A percentile compares a stretch with the other conserved stretches of the same genome.
Conservation (phyloP, 2,797 vertebrate genomes). For the Cirrhinus mrigala region DNA sequence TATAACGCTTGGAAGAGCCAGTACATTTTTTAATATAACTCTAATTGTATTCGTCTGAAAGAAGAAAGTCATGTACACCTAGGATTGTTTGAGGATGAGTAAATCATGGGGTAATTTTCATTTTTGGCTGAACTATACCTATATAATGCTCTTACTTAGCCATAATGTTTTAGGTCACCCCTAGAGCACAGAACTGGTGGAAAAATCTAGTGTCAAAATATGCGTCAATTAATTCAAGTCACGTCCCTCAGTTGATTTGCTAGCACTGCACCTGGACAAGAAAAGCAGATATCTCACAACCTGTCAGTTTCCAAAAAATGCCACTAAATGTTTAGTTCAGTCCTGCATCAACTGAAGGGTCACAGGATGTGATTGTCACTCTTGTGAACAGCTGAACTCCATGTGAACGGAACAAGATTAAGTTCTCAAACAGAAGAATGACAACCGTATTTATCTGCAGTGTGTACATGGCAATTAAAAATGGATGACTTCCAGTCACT, state of each 20-base stretch:
- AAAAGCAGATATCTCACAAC: conserved; percentile 3
- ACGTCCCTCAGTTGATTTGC: neutral
- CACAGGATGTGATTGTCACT: neutral
- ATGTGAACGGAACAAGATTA: conserved; percentile 17
- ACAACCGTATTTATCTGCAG: conserved; percentile 9
- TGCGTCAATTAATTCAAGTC: neutral
- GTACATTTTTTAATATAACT: neutral
- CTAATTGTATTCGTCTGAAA: neutral
- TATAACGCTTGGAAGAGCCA: neutral
- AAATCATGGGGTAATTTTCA: neutral
- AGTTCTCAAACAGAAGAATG: neutral
- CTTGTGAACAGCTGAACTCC: neutral
- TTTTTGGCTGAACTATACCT: neutral
- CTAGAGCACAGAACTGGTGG: neutral
- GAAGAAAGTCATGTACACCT: neutral
- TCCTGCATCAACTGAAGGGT: neutral
- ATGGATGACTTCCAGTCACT: neutral
- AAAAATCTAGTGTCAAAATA: conserved; percentile 3
- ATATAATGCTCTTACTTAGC: neutral
- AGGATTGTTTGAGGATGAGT: neutral
- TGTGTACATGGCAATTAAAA: conserved; percentile 4
- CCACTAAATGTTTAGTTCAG: neutral
- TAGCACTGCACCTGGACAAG: neutral
- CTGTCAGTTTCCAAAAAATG: conserved; percentile 23
- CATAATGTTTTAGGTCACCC: conserved; percentile 1